Conservation (phyloP, 2,797 vertebrate species). For the Diplodus puntazzo region DNA sequence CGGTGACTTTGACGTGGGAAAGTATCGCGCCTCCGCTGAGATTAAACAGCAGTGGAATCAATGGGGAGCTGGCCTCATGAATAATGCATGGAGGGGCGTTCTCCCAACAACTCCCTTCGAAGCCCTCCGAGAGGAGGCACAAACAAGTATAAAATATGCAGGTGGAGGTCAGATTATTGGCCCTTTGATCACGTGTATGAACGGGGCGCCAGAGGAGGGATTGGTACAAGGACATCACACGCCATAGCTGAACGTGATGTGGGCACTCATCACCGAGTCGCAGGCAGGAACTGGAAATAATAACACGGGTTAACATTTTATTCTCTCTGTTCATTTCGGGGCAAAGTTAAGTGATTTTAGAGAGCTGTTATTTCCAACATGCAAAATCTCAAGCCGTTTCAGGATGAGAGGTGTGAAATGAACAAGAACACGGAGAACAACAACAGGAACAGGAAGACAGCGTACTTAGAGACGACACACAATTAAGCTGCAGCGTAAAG, state of each 20-base stretch:
- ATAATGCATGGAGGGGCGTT: constrained; percentile 71
- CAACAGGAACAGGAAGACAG: background rate
- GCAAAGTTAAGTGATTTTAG: background rate
- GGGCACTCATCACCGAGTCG: background rate
- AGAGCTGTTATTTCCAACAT: background rate
- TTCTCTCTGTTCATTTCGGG: background rate
- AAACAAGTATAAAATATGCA: constrained; percentile 64
- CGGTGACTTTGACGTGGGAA: constrained; percentile 74
- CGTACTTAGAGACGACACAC: background rate
- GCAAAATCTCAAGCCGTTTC: background rate
- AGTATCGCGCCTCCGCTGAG: constrained; percentile 69
- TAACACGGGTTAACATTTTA: background rate
- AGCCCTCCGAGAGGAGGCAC: constrained; percentile 52
- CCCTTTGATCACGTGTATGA: constrained; percentile 47
- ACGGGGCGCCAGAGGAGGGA: constrained; percentile 27
- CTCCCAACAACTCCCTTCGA: constrained; percentile 60
- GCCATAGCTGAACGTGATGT: constrained; percentile 12
- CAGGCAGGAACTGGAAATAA: background rate
- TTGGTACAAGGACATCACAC: constrained; percentile 30
- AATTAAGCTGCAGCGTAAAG: constrained; percentile 7
- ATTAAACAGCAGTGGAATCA: constrained; percentile 78
- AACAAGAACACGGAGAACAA: background rate
- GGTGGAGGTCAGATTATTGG: constrained; percentile 60
- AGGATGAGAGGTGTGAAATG: constrained; percentile 5
- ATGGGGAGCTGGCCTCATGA: constrained; percentile 70